Conservation (phyloP, 2,888 invertebrate genomes). For the Nymphalis urticae region DNA sequence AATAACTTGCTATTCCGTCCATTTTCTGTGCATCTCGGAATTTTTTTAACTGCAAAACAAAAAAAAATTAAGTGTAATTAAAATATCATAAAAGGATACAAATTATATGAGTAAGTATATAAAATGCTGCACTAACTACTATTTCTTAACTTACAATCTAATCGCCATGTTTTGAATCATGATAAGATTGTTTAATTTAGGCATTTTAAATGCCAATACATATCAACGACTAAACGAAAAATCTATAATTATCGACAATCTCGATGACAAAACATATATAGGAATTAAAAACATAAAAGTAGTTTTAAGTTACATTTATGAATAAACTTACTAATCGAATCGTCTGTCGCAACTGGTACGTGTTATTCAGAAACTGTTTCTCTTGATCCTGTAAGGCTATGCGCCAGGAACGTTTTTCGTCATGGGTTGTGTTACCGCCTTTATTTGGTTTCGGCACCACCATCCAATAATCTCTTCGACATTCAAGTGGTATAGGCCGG, state of each 20-base stretch:
- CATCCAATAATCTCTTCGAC: constrained; percentile 64
- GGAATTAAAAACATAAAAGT: background rate
- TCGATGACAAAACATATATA: background rate
- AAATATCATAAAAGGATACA: background rate
- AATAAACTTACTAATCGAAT: constrained; percentile 63
- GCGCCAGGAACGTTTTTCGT: constrained; percentile 71
- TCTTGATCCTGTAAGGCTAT: constrained; percentile 80
- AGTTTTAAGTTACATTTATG: background rate
- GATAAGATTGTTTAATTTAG: too few species aligned
- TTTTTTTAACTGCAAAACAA: constrained; percentile 68
- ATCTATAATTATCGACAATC: too few species aligned
- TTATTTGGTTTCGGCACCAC: constrained; percentile 75
- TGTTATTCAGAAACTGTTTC: constrained; percentile 64
- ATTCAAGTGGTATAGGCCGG: constrained; percentile 49
- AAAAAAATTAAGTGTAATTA: constrained; percentile 3
- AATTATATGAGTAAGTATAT: too few species aligned
- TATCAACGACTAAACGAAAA: too few species aligned
- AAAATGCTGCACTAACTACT: too few species aligned
- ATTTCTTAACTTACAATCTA: too few species aligned
- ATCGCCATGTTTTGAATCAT: too few species aligned
- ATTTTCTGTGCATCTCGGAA: constrained; percentile 71
- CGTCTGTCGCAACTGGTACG: constrained; percentile 61
- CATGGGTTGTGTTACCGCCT: constrained; percentile 37
- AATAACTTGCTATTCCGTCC: constrained; percentile 78
- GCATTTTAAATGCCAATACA: too few species aligned